Conservation (phyloP, 1,140 invertebrate species). For the Bombus affinis region DNA sequence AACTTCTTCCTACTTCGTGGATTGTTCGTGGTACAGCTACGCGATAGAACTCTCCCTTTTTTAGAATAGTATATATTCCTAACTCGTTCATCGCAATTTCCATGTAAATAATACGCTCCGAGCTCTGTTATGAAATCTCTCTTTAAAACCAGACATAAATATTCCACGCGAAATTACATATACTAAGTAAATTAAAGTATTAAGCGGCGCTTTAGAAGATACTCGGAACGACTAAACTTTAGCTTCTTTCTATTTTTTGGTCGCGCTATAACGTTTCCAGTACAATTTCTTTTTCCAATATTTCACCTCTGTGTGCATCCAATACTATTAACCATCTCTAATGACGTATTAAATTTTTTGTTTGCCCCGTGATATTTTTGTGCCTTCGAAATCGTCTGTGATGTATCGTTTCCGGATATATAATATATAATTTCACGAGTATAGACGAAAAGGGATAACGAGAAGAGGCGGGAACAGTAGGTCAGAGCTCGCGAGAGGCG, state of each 20-base stretch:
- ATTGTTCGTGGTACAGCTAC: background rate
- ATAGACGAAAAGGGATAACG: slow-evolving; percentile 1
- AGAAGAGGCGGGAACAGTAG: background rate
- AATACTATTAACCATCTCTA: background rate
- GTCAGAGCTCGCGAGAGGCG: slow-evolving; percentile 5
- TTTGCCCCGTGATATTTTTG: slow-evolving; percentile 27
- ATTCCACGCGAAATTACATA: background rate
- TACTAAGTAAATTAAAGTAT: too few relatives aligned
- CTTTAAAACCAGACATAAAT: background rate
- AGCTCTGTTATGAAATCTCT: background rate
- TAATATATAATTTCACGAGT: background rate
- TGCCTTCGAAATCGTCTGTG: slow-evolving; percentile 14
- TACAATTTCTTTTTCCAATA: background rate
- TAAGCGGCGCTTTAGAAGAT: too few relatives aligned
- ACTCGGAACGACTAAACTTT: too few relatives aligned
- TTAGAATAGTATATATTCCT: background rate
- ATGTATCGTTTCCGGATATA: slow-evolving; percentile 56
- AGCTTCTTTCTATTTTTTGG: too few relatives aligned
- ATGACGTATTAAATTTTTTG: background rate
- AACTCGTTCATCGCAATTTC: background rate
- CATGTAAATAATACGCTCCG: background rate
- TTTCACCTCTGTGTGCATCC: background rate
- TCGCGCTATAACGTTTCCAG: too few relatives aligned
- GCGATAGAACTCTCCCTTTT: background rate
- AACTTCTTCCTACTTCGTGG: background rate